Conservation (phyloP, 2,888 invertebrate genomes). For the Epsilonema sp. region DNA sequence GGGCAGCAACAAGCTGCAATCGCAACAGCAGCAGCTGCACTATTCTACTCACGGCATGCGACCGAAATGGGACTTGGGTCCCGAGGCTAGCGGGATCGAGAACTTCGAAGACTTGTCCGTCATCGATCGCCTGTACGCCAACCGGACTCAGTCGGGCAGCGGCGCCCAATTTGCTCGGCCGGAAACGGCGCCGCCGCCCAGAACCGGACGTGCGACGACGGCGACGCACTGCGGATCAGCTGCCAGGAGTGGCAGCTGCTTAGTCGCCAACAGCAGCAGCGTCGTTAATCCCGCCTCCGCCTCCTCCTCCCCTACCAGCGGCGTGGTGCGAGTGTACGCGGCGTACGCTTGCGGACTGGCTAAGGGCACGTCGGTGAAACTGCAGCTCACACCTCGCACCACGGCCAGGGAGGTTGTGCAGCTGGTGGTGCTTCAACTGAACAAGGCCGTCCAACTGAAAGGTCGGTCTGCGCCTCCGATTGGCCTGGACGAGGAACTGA, state of each 20-base stretch:
- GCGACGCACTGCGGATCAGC: too few species aligned
- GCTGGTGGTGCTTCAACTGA: conserved; percentile 79
- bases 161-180: background rate
- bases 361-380: conserved; percentile 69
- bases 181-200: too few species aligned
- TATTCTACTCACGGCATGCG: too few species aligned
- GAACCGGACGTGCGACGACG: too few species aligned
- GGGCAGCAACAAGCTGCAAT: background rate
- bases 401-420: conserved; percentile 85
- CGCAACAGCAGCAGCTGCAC: background rate
- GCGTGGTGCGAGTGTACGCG: conserved; percentile 59
- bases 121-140: conserved; percentile 6
- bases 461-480: conserved; percentile 53
- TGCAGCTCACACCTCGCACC: conserved; percentile 77
- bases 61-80: too few species aligned
- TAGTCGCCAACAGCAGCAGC: background rate
- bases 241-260: background rate
- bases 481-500: conserved; percentile 42
- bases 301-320: conserved; percentile 10
- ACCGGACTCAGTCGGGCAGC: background rate
- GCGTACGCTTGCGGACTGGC: conserved; percentile 88
- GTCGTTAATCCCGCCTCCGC: background rate
- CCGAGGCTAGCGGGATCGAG: background rate
- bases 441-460: conserved; percentile 70
- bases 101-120: conserved; percentile 5